phyloP scores from a whole-genome alignment of 2,797 vertebrate species.

The Poeciliopsis presidionis region DNA sequence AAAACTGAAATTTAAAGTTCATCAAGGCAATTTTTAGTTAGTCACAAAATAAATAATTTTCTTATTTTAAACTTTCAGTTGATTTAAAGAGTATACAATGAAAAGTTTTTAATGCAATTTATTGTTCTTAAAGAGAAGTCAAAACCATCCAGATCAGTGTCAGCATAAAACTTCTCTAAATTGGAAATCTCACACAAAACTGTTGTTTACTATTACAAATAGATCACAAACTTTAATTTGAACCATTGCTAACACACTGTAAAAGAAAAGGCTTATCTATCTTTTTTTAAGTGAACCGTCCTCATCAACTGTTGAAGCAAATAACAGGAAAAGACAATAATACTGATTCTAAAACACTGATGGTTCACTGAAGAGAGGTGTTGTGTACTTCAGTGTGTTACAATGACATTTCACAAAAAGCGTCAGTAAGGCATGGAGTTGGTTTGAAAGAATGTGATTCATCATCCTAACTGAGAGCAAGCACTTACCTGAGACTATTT shows the following conservation, averaged over 20 bases:
- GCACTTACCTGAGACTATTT: slow-evolving; percentile 95
- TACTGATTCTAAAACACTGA: neutral
- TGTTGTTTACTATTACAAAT: neutral
- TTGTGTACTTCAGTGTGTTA: neutral
- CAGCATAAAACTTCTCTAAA: neutral
- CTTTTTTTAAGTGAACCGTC: neutral
- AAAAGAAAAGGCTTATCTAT: neutral
- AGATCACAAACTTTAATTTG: neutral
- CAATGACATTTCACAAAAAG: neutral
- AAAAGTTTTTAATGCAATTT: neutral
- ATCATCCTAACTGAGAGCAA: slow-evolving; percentile 13
- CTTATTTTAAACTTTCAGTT: neutral
- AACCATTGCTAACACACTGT: neutral
- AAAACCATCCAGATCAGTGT: neutral
- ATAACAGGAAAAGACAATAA: neutral
- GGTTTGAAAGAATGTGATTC: neutral
- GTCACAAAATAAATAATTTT: neutral
- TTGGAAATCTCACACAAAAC: neutral
- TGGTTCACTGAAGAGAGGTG: neutral
- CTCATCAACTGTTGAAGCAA: slow-evolving; percentile 7
- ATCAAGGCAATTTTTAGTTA: neutral
- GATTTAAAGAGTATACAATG: neutral
- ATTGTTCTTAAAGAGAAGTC: neutral
- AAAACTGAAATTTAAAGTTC: neutral
- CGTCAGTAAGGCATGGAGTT: neutral